phyloP scores from a whole-genome alignment of 2,113 vertebrate species.

The Tetrax tetrax region DNA sequence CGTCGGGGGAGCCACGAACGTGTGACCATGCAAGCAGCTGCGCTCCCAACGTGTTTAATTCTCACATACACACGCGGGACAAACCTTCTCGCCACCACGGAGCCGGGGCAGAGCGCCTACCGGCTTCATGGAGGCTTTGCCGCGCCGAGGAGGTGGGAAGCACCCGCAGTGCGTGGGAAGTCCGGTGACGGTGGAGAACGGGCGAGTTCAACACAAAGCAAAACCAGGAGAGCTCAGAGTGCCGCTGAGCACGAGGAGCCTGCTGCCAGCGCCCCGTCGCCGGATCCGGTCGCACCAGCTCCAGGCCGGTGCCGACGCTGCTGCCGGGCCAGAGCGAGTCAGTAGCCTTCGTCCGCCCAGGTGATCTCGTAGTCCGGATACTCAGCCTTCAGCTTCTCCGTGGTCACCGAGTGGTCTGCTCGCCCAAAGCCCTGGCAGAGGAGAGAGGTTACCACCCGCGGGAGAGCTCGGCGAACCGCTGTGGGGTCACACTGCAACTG shows the following conservation, averaged over 20 bases:
- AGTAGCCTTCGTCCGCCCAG: conserved; percentile 94
- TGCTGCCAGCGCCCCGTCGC: rapidly evolving
- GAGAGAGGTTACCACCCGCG: background rate
- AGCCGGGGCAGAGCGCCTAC: background rate
- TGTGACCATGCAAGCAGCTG: background rate
- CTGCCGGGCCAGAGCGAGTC: background rate
- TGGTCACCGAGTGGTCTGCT: conserved; percentile 86
- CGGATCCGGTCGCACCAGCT: rapidly evolving
- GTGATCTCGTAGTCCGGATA: conserved; percentile 91
- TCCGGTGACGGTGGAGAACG: rapidly evolving
- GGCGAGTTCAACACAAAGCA: background rate
- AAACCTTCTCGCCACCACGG: background rate
- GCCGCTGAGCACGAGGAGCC: rapidly evolving
- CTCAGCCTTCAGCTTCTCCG: conserved; percentile 84
- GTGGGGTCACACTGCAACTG: rapidly evolving
- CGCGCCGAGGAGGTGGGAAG: background rate
- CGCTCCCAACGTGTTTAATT: conserved; percentile 24
- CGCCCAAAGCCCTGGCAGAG: conserved; percentile 87
- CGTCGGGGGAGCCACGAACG: rapidly evolving
- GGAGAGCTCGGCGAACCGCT: rapidly evolving
- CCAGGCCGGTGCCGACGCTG: background rate
- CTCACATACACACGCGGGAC: background rate
- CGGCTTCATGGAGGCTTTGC: background rate
- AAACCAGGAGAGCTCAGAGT: background rate
- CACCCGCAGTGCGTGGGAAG: rapidly evolving